These are phyloP conservation scores for Drosophila helvetica DNA, from an alignment of 2,888 invertebrate genomes.

Conservation along the genomic window DNA sequence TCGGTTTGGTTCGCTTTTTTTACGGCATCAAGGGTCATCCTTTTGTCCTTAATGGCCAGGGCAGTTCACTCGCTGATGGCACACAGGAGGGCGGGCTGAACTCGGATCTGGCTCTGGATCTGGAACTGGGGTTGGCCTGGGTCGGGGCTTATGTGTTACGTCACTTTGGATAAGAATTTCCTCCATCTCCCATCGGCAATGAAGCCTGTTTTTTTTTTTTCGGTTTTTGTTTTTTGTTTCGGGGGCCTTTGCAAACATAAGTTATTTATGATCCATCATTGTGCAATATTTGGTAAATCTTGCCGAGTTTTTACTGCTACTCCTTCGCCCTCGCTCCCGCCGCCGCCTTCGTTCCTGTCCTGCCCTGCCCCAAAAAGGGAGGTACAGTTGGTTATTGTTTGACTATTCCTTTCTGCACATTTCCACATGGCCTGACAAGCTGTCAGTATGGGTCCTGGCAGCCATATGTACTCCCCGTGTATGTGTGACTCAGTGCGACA, in stretches of 20 bases:
- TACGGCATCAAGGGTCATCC: slow-evolving; percentile 80
- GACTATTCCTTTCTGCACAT: slow-evolving; percentile 31
- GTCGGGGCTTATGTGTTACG: slow-evolving; percentile 71
- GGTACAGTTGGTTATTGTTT: slow-evolving; percentile 53
- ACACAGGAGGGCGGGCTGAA: slow-evolving; percentile 15
- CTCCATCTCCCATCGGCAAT: slow-evolving; percentile 5
- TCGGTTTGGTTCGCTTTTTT: slow-evolving; percentile 51
- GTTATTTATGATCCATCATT: slow-evolving; percentile 83
- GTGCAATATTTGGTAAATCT: slow-evolving; percentile 79
- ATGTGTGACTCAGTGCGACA: slow-evolving; percentile 69
- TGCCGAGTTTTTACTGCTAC: slow-evolving; percentile 71
- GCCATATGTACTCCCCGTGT: slow-evolving; percentile 12
- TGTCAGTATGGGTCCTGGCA: slow-evolving; percentile 33
- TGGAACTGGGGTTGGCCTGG: slow-evolving; percentile 3
- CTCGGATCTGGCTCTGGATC: slow-evolving; percentile 1
- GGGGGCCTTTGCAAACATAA: slow-evolving; percentile 68
- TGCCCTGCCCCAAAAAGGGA: slow-evolving; percentile 11
- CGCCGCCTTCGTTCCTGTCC: too few relatives aligned
- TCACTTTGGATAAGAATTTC: slow-evolving; percentile 52
- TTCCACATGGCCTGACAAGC: slow-evolving; percentile 32
- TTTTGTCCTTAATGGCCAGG: slow-evolving; percentile 77
- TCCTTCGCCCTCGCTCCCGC: neutral
- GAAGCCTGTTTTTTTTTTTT: slow-evolving; percentile 20
- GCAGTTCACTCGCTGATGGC: slow-evolving; percentile 39
- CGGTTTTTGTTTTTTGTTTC: slow-evolving; percentile 18